Base-by-base conservation (phyloP, 2,797 vertebrate genomes). In the Anas georgica region DNA sequence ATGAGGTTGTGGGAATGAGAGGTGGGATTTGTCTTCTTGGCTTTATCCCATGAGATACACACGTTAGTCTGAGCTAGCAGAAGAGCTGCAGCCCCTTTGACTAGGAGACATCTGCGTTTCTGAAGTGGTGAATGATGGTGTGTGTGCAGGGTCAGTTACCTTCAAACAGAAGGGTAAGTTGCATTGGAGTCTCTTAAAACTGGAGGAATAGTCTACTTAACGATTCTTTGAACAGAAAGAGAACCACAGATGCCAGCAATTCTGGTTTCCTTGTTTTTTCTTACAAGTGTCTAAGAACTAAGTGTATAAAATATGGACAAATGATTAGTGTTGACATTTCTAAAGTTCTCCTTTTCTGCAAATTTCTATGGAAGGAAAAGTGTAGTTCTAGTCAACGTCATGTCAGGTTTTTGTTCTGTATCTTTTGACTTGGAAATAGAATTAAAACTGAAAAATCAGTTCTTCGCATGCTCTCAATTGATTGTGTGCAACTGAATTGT, bases 221-320 rank as follows among this genome's bases (percentile, higher is more conserved):
- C 23, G 17, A 26, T 54, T 48, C 8, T 9, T 5, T 39, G 63
- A 45, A 7, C 45, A 62, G 45, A 73, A 78, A 9, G 66, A 54
- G 31, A 80, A 48, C 33, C 23, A 5, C 17, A n/a, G 66, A 31
- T 18, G 20, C 0, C 12, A 37, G 21, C 1, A 0, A 2, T 46
- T n/a, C 60, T 39, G 39, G 17, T 58, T 70, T 84, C 29, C 59
- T 33, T 64, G 26, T 18, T 4, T 25, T 37, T 84, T 76, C 14
- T 76, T 80, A 23, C 10, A 76, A 59, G 29, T 58, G 17, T 46
- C 21, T 67, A 35, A 22, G 70, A 43, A 28, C 28, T 52, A 39
- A 56, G 52, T 33, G 10, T 59, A 33, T 74, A 21, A 70, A 88
- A 67, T 12, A 20, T 3, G 11, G n/a, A 35, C 31, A 45, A 20